A percentile compares a stretch with the other conserved stretches of the same genome.
Evolutionary conservation across 2,113 vertebrate species (phyloP).

Genomic region (Alectura lathami): DNA sequence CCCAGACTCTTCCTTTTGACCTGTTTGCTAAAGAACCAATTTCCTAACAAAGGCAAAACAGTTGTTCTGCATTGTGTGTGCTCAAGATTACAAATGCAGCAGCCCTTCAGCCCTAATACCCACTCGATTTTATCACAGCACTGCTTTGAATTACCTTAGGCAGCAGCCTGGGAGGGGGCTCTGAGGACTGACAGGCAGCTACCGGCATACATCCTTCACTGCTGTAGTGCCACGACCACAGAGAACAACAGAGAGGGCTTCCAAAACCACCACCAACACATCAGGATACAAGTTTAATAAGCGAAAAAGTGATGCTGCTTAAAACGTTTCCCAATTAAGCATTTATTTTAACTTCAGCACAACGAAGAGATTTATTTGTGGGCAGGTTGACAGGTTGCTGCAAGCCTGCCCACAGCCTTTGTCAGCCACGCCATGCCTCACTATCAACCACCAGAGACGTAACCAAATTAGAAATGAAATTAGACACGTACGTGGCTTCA

Average conservation of each 20-base stretch:
- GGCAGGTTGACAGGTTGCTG: background rate
- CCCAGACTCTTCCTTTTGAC: background rate
- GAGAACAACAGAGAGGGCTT: background rate
- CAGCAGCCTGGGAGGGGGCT: background rate
- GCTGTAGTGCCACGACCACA: background rate
- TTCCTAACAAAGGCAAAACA: background rate
- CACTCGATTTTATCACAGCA: background rate
- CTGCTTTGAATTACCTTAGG: background rate
- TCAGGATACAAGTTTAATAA: background rate
- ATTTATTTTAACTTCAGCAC: background rate
- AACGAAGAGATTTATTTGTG: background rate
- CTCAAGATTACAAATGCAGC: too few species aligned
- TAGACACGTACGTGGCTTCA: too few species aligned
- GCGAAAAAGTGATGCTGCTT: background rate
- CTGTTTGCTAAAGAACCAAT: background rate
- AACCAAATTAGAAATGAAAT: background rate
- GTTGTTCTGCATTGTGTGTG: too few species aligned
- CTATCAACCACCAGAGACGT: background rate
- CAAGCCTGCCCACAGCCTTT: background rate
- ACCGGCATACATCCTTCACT: background rate
- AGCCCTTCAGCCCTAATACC: too few species aligned
- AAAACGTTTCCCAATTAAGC: background rate
- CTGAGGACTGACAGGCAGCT: background rate
- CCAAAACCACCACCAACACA: background rate
- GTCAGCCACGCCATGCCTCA: background rate